Evolutionary conservation across 2,797 vertebrate genomes (phyloP), one percentile per base, ranked within the genome.

Genomic region (Centroberyx gerrardi): DNA sequence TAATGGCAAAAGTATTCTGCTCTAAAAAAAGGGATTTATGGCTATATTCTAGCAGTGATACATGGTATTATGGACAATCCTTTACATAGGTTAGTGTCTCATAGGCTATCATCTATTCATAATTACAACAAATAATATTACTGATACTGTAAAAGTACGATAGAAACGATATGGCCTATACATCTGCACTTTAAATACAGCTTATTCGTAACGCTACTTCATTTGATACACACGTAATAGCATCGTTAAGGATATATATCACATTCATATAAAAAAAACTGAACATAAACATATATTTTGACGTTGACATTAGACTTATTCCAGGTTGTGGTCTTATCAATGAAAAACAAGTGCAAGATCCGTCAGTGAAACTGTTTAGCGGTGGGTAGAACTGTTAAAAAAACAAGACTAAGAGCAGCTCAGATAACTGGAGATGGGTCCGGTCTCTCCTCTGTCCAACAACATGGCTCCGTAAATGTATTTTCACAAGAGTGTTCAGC

Each of bases 181-280:
- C 80, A 78, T 84, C 69, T 86, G 86, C 83, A 83, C 83, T 88
- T 94, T 94, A 94, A 94, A 94, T 94, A 93, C 87, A 94, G 92
- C 93, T 94, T 96, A 95, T 95, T 94, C 75, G 69, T 87, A 85
- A 90, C 83, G 62, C 90, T 94, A 94, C 94, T 95, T 96, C 95
- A 96, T 95, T 92, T 94, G 36, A 92, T 80, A 88, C 79, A 91
- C 75, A 87, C 68, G 82, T 84, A 69, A 81, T 71, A 85, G 78
- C 77, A 81, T 71, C 62, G 68, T 70, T 82, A 65, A 40, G 28
- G 36, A 74, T 78, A 80, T 87, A 84, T 72, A 79, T 86, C 84
- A 84, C 84, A 88, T 88, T 87, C 85, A 81, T 84, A 55, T 64
- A 86, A 62, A 66, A 63, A 12, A 46, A 49, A 66, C 42, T 72